These are phyloP conservation scores for Aphidoletes aphidimyza DNA, from an alignment of 2,888 invertebrate genomes.

Conservation along the genomic window DNA sequence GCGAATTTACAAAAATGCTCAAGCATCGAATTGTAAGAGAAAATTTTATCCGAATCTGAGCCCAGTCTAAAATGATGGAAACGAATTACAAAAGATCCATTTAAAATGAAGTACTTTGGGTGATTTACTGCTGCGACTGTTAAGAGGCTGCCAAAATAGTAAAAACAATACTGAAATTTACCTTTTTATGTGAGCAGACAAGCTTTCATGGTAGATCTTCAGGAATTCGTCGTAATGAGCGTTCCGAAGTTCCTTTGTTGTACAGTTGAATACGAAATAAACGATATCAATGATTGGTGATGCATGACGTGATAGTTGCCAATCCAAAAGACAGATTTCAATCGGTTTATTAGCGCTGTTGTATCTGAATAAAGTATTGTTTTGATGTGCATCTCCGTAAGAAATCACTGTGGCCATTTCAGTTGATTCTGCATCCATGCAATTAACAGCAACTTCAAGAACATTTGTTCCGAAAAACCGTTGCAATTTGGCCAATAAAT, in stretches of 20 bases:
- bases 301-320: conserved; percentile 63
- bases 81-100: background rate
- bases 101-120: background rate
- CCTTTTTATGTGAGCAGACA: conserved; percentile 59
- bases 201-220: conserved; percentile 60
- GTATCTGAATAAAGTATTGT: conserved; percentile 62
- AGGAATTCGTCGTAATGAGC: conserved; percentile 61
- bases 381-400: conserved; percentile 64
- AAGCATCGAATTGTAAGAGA: conserved; percentile 60
- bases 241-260: conserved; percentile 62
- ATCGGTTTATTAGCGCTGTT: conserved; percentile 60
- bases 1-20: conserved; percentile 61
- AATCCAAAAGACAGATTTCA: conserved; percentile 62
- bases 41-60: conserved; percentile 59
- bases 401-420: conserved; percentile 63
- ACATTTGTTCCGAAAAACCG: conserved; percentile 15
- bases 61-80: conserved; percentile 55
- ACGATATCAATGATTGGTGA: conserved; percentile 63
- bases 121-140: background rate
- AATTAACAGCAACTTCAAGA: background rate
- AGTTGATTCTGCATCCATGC: conserved; percentile 38
- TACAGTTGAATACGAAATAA: conserved; percentile 63
- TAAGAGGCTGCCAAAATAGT: background rate
- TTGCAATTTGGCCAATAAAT: conserved; percentile 53
- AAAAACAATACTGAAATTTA: conserved; percentile 49